Evolutionary conservation across 1,140 invertebrate species (phyloP).

Genomic region (Pseudachorutes palmiensis): DNA sequence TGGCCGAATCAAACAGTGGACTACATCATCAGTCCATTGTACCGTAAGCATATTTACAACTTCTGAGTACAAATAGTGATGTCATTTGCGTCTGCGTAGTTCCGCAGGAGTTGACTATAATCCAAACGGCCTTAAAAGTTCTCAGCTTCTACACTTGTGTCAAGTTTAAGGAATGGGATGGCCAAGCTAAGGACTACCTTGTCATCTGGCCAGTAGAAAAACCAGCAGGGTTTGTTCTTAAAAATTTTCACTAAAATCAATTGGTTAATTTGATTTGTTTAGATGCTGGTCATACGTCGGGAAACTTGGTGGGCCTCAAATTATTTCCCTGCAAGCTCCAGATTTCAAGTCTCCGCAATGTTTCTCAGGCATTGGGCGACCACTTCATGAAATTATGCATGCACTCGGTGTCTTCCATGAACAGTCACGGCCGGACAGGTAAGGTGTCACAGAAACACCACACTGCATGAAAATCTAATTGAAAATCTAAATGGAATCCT

Average conservation of each 20-base stretch:
- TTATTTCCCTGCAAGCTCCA: constrained; percentile 56
- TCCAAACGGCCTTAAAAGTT: constrained; percentile 51
- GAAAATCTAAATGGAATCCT: not conserved
- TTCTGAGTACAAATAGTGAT: not conserved
- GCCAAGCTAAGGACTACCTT: constrained; percentile 52
- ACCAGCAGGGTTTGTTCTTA: constrained; percentile 47
- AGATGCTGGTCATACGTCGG: constrained; percentile 59
- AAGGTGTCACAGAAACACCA: too few species aligned
- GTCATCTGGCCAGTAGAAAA: constrained; percentile 57
- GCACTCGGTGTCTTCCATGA: constrained; percentile 58
- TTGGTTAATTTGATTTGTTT: not conserved
- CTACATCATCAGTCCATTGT: constrained; percentile 54
- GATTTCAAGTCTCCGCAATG: constrained; percentile 51
- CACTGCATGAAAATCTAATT: constrained; percentile 41
- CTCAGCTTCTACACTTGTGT: constrained; percentile 56
- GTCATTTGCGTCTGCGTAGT: constrained; percentile 41
- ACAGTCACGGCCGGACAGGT: constrained; percentile 51
- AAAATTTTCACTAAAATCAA: not conserved
- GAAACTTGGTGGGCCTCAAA: constrained; percentile 52
- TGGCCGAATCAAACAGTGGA: constrained; percentile 53
- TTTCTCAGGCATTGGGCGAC: constrained; percentile 52
- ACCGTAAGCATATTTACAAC: constrained; percentile 44
- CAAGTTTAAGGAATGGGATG: constrained; percentile 55
- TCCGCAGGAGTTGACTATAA: constrained; percentile 50
- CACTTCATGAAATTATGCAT: constrained; percentile 58